Percentiles rank a stretch among this genome's conserved stretches.
phyloP scores from a whole-genome alignment of 2,797 vertebrate species.

The Phoeniculus purpureus region DNA sequence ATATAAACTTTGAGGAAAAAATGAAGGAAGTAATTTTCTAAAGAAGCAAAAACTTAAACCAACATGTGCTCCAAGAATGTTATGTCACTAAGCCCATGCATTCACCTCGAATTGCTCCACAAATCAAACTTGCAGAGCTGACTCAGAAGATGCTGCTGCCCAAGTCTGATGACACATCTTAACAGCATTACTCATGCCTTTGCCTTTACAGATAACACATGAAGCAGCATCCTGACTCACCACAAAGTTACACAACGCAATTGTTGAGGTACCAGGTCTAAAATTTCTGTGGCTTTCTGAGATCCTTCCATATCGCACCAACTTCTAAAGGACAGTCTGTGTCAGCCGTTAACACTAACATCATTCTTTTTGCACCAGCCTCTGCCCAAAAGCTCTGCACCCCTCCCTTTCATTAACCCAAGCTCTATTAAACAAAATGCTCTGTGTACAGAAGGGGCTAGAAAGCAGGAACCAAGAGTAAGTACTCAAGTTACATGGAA shows the following conservation, averaged over 20 bases:
- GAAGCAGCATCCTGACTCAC: neutral
- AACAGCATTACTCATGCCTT: neutral
- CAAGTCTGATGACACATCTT: neutral
- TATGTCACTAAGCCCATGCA: neutral
- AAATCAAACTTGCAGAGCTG: neutral
- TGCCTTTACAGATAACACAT: neutral
- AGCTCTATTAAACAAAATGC: constrained; percentile 22
- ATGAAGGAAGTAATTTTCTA: neutral
- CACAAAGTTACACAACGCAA: neutral
- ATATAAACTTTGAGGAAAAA: neutral
- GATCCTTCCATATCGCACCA: neutral
- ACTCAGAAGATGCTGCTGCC: neutral
- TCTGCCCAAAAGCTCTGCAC: neutral
- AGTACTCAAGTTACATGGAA: constrained; percentile 46
- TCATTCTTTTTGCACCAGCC: neutral
- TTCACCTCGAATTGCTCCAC: neutral
- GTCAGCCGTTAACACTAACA: neutral
- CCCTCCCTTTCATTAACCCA: constrained; percentile 36
- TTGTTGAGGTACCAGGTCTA: neutral
- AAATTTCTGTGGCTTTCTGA: neutral
- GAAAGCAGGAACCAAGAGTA: constrained; percentile 46
- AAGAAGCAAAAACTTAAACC: neutral
- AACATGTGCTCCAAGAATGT: neutral
- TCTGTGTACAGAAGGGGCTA: neutral
- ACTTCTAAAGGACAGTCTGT: neutral